These are phyloP conservation scores for Harpagus bidentatus DNA, from an alignment of 2,113 vertebrate genomes.

Conservation along the genomic window DNA sequence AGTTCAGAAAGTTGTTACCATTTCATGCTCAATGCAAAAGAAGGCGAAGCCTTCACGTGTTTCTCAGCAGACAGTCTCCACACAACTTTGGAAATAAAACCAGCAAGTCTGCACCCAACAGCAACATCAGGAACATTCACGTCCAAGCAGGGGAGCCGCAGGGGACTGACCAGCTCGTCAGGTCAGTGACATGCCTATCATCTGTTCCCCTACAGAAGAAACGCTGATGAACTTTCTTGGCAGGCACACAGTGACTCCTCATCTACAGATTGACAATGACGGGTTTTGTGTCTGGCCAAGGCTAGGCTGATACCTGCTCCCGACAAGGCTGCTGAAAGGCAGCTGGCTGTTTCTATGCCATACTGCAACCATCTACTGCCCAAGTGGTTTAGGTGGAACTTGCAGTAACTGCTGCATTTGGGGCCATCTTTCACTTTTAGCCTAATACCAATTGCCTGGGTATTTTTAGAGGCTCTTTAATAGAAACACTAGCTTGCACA, in stretches of 20 bases:
- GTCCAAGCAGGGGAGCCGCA: not conserved
- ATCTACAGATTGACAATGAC: rapidly evolving
- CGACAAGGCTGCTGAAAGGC: not conserved
- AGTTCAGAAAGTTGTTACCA: not conserved
- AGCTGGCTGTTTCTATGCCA: not conserved
- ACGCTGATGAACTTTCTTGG: not conserved
- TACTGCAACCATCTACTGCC: not conserved
- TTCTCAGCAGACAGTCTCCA: not conserved
- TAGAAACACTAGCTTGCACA: no score
- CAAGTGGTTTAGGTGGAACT: not conserved
- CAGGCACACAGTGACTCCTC: not conserved
- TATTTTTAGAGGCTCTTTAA: not conserved
- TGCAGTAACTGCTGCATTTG: not conserved
- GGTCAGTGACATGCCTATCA: no score
- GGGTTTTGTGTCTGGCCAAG: not conserved
- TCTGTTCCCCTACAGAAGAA: not conserved
- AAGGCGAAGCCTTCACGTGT: rapidly evolving
- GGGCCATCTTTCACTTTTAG: not conserved
- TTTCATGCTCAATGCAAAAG: not conserved
- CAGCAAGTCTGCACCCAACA: not conserved
- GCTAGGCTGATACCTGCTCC: not conserved
- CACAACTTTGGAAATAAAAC: not conserved
- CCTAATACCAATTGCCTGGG: not conserved
- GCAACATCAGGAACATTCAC: rapidly evolving
- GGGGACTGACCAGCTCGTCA: not conserved